phyloP scores from a whole-genome alignment of 2,797 vertebrate species.

The Falco berigora region DNA sequence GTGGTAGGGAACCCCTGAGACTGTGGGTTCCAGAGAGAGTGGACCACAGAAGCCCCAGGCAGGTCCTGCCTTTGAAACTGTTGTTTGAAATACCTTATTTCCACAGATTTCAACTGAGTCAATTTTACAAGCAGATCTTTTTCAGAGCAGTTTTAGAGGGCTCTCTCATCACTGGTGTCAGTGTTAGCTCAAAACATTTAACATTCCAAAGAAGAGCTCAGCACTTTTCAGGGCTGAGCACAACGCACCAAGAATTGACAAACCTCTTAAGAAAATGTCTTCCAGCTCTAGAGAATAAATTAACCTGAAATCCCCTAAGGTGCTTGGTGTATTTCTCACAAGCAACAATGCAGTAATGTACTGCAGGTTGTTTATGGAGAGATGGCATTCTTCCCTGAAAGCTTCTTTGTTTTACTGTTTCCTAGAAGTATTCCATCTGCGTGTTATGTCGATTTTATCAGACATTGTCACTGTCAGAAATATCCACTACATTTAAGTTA shows the following conservation, averaged over 20 bases:
- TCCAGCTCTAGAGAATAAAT: not conserved
- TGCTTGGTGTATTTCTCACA: not conserved
- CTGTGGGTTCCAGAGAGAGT: not conserved
- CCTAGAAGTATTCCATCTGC: slow-evolving; percentile 1
- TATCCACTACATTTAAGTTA: not conserved
- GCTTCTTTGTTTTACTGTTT: not conserved
- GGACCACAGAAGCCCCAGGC: not conserved
- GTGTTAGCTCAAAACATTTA: not conserved
- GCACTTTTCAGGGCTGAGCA: not conserved
- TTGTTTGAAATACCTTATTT: not conserved
- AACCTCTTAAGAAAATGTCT: not conserved
- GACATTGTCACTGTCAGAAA: not conserved
- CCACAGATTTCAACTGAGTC: not conserved
- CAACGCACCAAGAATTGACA: not conserved
- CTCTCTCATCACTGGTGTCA: not conserved
- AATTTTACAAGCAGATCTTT: not conserved
- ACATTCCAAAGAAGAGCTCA: not conserved
- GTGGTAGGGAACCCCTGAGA: not conserved
- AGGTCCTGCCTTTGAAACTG: not conserved
- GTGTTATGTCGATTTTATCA: not conserved
- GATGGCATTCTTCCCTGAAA: not conserved
- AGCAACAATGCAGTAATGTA: not conserved
- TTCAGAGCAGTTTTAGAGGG: not conserved
- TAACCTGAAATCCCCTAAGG: not conserved
- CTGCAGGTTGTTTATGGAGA: not conserved